Evolutionary conservation across 2,888 invertebrate genomes (phyloP), one percentile per base, ranked within the genome.

Genomic region (Hypercompe scribonia): DNA sequence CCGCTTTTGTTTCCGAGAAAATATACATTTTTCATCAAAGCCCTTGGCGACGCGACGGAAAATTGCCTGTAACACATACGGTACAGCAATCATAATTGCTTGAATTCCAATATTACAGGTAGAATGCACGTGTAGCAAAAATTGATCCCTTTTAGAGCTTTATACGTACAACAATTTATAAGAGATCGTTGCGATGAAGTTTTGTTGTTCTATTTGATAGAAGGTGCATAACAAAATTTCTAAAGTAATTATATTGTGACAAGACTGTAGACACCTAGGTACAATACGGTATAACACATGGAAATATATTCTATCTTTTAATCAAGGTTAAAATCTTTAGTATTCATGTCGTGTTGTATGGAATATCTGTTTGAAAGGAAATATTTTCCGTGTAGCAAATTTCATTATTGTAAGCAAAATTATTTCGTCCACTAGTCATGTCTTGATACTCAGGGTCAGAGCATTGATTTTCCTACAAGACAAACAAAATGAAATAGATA

Each of bases 1-100:
- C 88, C 85, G 91, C 92, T 91, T 91, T 93, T 93, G 93, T 94
- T 94, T 91, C 89, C 82, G 84, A 91, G 91, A 89, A 93, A 92
- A 91, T 90, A 88, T 90, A 87, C 86, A 92, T 92, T 93, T 93
- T 93, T 93, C 91, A 92, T 91, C 86, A 79, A 79, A 81, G 81
- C 84, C 83, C 76, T 58, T 81, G 78, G 82, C 79, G 81, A 83
- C 88, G 88, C 87, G 84, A 85, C 79, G 89, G 89, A 93, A 94
- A 92, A 93, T 92, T 91, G 88, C 88, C 89, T 89, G 87, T 93
- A 90, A 86, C 79, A 76, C 81, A 80, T 85, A 83, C 80, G 83
- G 77, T 84, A 88, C 82, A 92, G 82, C 85, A 88, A 79, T 85
- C 86, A 90, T 91, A 89, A 92, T 92, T 89, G 90, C 84, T 82